A percentile compares a stretch with the other conserved stretches of the same genome.
phyloP scores from a whole-genome alignment of 2,797 vertebrate species.

The Pseudochirops cupreus region DNA sequence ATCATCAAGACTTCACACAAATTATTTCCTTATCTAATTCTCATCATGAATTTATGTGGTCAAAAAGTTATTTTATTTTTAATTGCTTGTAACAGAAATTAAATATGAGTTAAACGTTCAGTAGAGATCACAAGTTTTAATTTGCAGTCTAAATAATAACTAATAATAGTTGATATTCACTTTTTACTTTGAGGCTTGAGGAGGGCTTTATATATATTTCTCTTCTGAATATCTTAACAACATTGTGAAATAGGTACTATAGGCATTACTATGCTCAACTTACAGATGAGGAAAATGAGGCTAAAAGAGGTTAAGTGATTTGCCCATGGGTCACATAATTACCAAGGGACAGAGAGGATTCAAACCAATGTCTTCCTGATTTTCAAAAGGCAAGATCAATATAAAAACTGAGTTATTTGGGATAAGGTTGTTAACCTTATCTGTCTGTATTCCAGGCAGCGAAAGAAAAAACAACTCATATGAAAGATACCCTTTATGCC shows the following conservation, averaged over 20 bases:
- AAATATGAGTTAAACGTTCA: not conserved
- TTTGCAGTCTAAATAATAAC: not conserved
- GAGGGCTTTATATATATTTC: not conserved
- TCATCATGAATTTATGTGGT: not conserved
- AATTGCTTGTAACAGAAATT: not conserved
- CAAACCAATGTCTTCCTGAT: not conserved
- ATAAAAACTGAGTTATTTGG: not conserved
- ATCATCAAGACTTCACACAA: too few species aligned
- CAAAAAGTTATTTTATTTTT: not conserved
- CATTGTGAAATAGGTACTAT: too few species aligned
- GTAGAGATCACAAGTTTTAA: not conserved
- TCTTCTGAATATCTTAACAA: not conserved
- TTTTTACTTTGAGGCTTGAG: not conserved
- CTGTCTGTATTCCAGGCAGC: too few species aligned
- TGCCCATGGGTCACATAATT: too few species aligned
- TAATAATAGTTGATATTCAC: not conserved
- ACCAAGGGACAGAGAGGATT: not conserved
- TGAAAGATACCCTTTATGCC: not conserved
- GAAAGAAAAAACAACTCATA: not conserved
- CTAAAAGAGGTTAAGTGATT: too few species aligned
- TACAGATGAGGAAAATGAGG: too few species aligned
- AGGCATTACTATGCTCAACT: too few species aligned
- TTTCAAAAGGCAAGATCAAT: not conserved
- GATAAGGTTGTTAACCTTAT: not conserved
- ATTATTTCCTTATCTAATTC: not conserved